Conservation (phyloP, 2,113 vertebrate species). For the Carassius auratus region DNA sequence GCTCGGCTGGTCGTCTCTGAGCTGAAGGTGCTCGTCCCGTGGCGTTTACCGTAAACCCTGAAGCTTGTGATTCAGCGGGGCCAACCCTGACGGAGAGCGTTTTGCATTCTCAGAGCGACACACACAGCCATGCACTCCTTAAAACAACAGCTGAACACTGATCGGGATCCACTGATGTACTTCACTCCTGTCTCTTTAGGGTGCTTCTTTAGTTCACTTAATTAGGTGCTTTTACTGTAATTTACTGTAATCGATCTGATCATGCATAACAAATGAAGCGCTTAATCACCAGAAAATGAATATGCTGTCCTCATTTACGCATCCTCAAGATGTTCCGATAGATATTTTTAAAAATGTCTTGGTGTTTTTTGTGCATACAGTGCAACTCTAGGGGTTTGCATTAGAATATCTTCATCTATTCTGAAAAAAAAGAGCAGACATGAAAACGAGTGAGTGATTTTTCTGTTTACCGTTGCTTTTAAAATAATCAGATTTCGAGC, state of each 20-base stretch:
- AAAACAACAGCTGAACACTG: neutral
- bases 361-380: neutral
- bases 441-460: neutral
- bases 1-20: neutral
- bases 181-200: neutral
- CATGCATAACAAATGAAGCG: neutral
- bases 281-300: neutral
- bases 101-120: constrained; percentile 19
- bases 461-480: neutral
- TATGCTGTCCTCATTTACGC: neutral
- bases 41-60: constrained; percentile 1
- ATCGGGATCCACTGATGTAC: neutral
- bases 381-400: neutral
- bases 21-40: neutral
- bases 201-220: neutral
- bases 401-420: no score
- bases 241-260: neutral
- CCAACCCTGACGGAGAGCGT: constrained; percentile 7
- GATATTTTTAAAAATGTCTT: no score
- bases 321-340: neutral
- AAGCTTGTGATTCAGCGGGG: constrained; percentile 22
- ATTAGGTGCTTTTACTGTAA: neutral
- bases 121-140: neutral
- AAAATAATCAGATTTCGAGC: neutral
- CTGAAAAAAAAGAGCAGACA: neutral